Base-by-base conservation (phyloP, 2,888 invertebrate species). In the Lasioglossum marginatum region DNA sequence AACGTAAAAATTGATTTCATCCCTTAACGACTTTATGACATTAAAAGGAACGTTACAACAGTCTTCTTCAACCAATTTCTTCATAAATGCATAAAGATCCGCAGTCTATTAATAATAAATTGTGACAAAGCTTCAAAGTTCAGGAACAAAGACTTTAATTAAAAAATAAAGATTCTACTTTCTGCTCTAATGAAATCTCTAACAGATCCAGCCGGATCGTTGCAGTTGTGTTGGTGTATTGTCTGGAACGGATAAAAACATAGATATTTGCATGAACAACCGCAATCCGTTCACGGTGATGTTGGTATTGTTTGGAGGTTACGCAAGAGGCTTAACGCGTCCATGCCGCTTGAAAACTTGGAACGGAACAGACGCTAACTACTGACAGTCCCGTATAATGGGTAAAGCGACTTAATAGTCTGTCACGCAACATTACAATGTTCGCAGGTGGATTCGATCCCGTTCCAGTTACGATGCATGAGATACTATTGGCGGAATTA, bases 401-500 rank as follows among this genome's bases (percentile, higher is more conserved):
- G 31, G 63, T 63, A 8, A 63, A 63, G 19, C 31, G 63, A 63
- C 63, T 63, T 63, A 63, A 63, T 63, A 63, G 63, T 34, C 31
- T 63, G 63, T 34, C 63, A 63, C 63, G 31, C 63, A 63, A 63
- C 63, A 2, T 63, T 19, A 63, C 31, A 63, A 63, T 63, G 31
- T 63, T 31, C 31, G 31, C 31, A 2, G 63, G 34, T 19, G 19
- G 63, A 63, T 63, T 34, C 63, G 34, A 63, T 63, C 63, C 8
- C 19, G 31, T 63, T 19, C 19, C 31, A 19, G 31, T 63, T 63
- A 63, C 63, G 6, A 19, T 16, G 31, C 63, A 63, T 6, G 31
- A 31, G 63, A 63, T 34, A 63, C 63, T 63, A 63, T 63, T 63
- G 63, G 34, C 31, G 63, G 63, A 63, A 63, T 63, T 63, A 31